phyloP scores from a whole-genome alignment of 2,113 vertebrate genomes.

The Cynocephalus volans region DNA sequence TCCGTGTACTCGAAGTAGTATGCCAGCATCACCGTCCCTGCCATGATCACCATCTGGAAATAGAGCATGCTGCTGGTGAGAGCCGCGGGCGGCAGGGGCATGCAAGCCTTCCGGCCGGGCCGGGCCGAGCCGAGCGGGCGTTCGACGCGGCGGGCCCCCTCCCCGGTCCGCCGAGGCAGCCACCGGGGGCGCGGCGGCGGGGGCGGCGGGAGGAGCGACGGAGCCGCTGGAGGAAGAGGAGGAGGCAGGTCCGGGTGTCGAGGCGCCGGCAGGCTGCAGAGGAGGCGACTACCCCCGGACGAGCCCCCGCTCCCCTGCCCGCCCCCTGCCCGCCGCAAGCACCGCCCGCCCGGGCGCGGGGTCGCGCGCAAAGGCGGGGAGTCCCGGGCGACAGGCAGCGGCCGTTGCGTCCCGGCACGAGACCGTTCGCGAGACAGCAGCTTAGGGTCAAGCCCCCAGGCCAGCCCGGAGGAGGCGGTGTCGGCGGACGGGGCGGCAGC shows the following conservation, averaged over 20 bases:
- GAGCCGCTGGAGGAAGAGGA: slow-evolving; percentile 42
- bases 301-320: slow-evolving; percentile 64
- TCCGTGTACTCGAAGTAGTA: slow-evolving; percentile 99
- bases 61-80: slow-evolving; percentile 96
- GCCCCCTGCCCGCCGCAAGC: slow-evolving; percentile 75
- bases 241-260: slow-evolving; percentile 31
- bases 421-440: neutral
- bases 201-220: slow-evolving; percentile 35
- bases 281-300: slow-evolving; percentile 70
- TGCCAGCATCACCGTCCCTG: slow-evolving; percentile 98
- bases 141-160: slow-evolving; percentile 85
- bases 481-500: neutral
- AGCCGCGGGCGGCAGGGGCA: slow-evolving; percentile 82
- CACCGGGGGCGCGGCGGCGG: slow-evolving; percentile 72
- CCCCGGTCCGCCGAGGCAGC: slow-evolving; percentile 82
- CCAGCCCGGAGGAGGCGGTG: slow-evolving; percentile 25
- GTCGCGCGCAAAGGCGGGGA: slow-evolving; percentile 76
- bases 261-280: slow-evolving; percentile 66
- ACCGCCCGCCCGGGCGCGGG: slow-evolving; percentile 78
- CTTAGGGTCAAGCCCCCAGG: slow-evolving; percentile 20
- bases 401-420: neutral
- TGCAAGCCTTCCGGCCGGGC: slow-evolving; percentile 69
- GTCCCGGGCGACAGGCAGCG: neutral
- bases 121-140: slow-evolving; percentile 70
- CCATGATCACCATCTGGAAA: slow-evolving; percentile 99